Evolutionary conservation across 2,797 vertebrate genomes (phyloP), one percentile per base, ranked within the genome.

Genomic region (Neopelma chrysocephalum): DNA sequence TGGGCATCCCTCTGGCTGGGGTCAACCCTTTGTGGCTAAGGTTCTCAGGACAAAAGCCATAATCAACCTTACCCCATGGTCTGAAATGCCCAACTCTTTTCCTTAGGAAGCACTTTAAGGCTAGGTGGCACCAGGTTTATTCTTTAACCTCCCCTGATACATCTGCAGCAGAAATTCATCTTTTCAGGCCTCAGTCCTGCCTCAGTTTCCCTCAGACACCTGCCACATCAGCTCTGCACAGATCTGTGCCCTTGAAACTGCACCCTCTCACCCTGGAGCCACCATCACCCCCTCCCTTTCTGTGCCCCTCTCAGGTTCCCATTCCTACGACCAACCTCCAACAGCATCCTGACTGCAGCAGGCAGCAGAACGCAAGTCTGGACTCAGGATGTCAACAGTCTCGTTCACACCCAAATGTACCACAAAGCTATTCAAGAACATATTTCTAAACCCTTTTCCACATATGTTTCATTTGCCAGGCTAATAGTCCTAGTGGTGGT

Each of bases 111-210:
- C 34, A 45, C 6, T 22, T 60, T n/a, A 90, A 78, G 36, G 26
- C 20, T 66, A 42, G 27, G 12, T 34, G 40, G 72, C 48, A 45
- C 0, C 0, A 54, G 5, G 0, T 32, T 70, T 73, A 43, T 3
- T 3, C 22, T 60, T 85, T 26, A 51, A 12, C 47, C 5, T 80
- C 21, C 64, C 21, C 36, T 56, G 22, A 48, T 23, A 21, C 13
- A 34, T 62, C 51, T 9, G 2, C 48, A 77, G 38, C n/a, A 73
- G 0, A 0, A 50, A 47, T 80, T 64, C 6, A 3, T 45, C 45
- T 29, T 68, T 80, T 43, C 5, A 1, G 27, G 18, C 42, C 31
- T 87, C 69, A 42, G 11, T 17, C 40, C 36, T 62, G 14, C 26
- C 34, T 71, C 77, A 61, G 27, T 15, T 42, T 16, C 23, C 43